phyloP scores from a whole-genome alignment of 2,797 vertebrate species.

The Morus bassanus region DNA sequence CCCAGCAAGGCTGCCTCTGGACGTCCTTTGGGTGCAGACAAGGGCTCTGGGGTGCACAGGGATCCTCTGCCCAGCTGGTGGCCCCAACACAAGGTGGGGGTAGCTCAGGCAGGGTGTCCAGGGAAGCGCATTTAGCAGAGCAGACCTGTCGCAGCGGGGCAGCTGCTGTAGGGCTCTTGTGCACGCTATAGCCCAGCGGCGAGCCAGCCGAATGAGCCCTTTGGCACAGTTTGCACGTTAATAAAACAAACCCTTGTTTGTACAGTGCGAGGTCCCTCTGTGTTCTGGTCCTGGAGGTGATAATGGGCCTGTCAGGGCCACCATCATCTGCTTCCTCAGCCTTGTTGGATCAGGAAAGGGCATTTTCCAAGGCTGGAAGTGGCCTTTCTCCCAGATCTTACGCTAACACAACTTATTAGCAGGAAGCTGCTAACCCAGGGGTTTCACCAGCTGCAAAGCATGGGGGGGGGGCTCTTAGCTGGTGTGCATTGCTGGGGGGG shows the following conservation, averaged over 20 bases:
- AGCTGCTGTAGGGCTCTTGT: neutral
- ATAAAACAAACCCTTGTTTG: conserved; percentile 24
- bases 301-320: conserved; percentile 4
- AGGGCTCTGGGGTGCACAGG: neutral
- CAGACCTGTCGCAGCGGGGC: neutral
- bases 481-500: neutral
- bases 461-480: neutral
- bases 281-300: conserved; percentile 30
- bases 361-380: neutral
- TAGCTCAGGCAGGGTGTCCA: neutral
- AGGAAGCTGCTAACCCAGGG: neutral
- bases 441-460: neutral
- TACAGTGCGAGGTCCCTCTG: neutral
- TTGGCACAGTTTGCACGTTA: conserved; percentile 23
- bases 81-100: neutral
- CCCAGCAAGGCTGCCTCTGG: neutral
- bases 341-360: neutral
- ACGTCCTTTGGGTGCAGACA: neutral
- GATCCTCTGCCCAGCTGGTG: neutral
- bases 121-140: neutral
- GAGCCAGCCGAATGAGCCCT: neutral
- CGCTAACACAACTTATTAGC: neutral
- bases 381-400: conserved; percentile 14
- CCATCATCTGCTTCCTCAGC: neutral
- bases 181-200: neutral